Evolutionary conservation across 2,888 invertebrate genomes (phyloP).

Genomic region (Halocaridina rubra): DNA sequence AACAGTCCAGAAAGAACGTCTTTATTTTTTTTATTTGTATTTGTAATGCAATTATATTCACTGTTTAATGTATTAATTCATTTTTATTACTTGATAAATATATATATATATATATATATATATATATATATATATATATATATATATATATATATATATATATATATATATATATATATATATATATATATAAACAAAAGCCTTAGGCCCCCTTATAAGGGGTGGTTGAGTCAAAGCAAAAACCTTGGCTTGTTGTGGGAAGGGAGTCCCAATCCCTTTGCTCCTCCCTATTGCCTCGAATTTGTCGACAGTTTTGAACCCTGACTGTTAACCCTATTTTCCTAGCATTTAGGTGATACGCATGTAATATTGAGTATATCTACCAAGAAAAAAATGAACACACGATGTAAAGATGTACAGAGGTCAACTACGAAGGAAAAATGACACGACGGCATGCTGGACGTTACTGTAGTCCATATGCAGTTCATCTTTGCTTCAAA

Average conservation of each 20-base stretch:
- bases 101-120: slow-evolving; percentile 3
- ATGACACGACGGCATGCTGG: no score
- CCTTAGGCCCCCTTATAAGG: no score
- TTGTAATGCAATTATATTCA: background rate
- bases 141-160: slow-evolving; percentile 4
- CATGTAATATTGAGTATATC: no score
- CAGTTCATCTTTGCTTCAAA: no score
- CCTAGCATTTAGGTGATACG: no score
- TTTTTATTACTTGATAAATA: background rate
- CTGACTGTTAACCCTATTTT: background rate
- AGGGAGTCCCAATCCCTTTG: background rate
- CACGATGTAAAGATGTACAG: no score
- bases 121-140: background rate
- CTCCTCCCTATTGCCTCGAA: background rate
- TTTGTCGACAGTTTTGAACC: background rate
- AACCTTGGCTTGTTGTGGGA: no score
- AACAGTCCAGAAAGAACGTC: background rate
- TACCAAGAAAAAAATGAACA: no score
- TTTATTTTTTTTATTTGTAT: background rate
- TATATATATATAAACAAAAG: background rate
- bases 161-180: slow-evolving; percentile 6
- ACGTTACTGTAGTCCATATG: no score
- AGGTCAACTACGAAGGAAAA: no score
- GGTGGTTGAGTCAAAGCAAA: no score
- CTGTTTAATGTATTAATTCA: background rate